phyloP scores from a whole-genome alignment of 1,140 invertebrate species.

The Pseudomyrmex sp. region DNA sequence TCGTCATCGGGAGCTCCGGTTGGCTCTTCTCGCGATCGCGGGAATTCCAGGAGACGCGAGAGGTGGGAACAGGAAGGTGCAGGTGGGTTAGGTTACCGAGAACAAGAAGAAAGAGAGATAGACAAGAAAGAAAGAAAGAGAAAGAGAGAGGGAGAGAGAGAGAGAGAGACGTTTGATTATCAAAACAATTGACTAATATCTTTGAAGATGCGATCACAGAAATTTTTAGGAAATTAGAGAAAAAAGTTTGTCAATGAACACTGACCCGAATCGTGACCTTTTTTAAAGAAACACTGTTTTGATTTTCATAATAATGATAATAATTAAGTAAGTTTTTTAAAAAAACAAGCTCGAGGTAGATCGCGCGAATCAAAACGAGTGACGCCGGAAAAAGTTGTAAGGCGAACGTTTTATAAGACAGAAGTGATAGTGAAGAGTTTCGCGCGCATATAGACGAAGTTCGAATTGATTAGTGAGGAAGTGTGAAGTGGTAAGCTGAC shows the following conservation, averaged over 20 bases:
- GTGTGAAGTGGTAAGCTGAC: conserved; percentile 51
- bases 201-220: not conserved
- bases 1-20: conserved; percentile 42
- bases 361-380: not conserved
- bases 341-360: not conserved
- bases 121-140: not conserved
- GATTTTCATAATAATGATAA: not conserved
- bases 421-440: conserved; percentile 59
- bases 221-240: not conserved
- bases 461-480: conserved; percentile 53
- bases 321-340: not conserved
- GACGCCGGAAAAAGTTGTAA: not conserved
- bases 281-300: conserved; percentile 10
- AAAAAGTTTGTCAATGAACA: not conserved
- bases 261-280: not conserved
- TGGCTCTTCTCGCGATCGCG: conserved; percentile 22
- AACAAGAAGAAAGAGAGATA: conserved; percentile 6
- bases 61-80: not conserved
- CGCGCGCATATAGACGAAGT: conserved; percentile 10
- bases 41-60: not conserved
- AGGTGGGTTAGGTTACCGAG: conserved; percentile 5
- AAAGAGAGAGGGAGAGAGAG: not conserved
- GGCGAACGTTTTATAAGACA: not conserved
- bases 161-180: not conserved
- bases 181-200: not conserved